Evolutionary conservation across 2,888 invertebrate species (phyloP), one percentile per base, ranked within the genome.

Genomic region (Perdita meconis): DNA sequence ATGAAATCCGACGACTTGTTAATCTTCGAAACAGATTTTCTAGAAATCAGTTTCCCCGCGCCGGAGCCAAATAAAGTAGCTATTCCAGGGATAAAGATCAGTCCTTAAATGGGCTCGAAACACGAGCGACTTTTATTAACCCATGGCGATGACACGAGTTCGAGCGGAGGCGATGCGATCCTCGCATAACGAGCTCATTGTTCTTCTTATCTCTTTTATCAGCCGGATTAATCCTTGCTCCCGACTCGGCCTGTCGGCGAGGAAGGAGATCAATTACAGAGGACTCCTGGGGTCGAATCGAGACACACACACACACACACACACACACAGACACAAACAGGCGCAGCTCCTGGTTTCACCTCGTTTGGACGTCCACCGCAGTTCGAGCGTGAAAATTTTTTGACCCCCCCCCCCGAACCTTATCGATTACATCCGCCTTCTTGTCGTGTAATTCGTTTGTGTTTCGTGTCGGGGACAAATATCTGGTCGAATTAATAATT

Each of bases 141-240:
- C 51, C 13, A 38, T 34, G 59, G 30, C 60, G 72, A 56, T 50
- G 44, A 72, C 60, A 26, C 40, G 53, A 66, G 75, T 75, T 68
- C 47, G 55, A 24, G 10, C 44, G 26, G 12, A 1, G 42, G 16
- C 26, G 36, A 42, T 30, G 34, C 38, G 26, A 69, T 64, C 34
- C 40, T 44, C 66, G 53, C 51, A 30, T 77, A 78, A 78, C 71
- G 71, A 78, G 77, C 77, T 66, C 71, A 71, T 78, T 77, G 78
- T 78, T 77, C 77, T 19, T 22, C 71, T 66, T 66, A 61, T 76
- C 77, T 66, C 65, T 57, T 69, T 78, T 66, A 76, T 76, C 65
- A 60, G 8, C 38, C 44, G 16, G 78, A 78, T 71, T 78, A 78
- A 78, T 78, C 63, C 66, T 57, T 59, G 63, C 53, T 71, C 61